A percentile compares a stretch with the other conserved stretches of the same genome.
Evolutionary conservation across 2,888 invertebrate species (phyloP).

Genomic region (Tetheella fluctuosa): DNA sequence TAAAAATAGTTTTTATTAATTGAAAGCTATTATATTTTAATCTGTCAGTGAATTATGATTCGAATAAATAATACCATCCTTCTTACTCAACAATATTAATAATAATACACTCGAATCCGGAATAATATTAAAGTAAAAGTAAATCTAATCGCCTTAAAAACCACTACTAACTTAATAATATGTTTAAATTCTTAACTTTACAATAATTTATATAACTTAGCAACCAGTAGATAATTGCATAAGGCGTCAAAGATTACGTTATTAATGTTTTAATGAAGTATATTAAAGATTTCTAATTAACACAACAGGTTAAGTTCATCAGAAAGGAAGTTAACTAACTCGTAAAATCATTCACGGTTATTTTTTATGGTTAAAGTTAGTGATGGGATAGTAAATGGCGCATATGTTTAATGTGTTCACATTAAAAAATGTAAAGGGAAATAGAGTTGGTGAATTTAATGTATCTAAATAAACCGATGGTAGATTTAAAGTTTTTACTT

Average conservation of each 20-base stretch:
- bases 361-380: conserved; percentile 29
- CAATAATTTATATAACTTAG: conserved; percentile 13
- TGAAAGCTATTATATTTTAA: too few species aligned
- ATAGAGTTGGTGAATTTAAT: background rate
- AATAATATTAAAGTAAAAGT: background rate
- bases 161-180: background rate
- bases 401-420: background rate
- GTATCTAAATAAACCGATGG: background rate
- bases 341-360: conserved; percentile 27
- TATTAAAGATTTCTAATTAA: conserved; percentile 38
- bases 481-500: too few species aligned
- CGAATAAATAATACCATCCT: too few species aligned
- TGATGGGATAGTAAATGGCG: conserved; percentile 28
- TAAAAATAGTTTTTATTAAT: too few species aligned
- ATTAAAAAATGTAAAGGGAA: background rate
- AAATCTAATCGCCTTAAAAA: background rate
- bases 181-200: background rate
- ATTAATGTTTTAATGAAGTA: conserved; percentile 33
- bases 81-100: too few species aligned
- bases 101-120: background rate
- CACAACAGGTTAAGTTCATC: conserved; percentile 15
- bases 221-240: conserved; percentile 23
- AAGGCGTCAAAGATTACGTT: conserved; percentile 27
- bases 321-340: conserved; percentile 26
- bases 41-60: too few species aligned